Conservation (phyloP, 2,888 invertebrate genomes). For the Belgica antarctica region DNA sequence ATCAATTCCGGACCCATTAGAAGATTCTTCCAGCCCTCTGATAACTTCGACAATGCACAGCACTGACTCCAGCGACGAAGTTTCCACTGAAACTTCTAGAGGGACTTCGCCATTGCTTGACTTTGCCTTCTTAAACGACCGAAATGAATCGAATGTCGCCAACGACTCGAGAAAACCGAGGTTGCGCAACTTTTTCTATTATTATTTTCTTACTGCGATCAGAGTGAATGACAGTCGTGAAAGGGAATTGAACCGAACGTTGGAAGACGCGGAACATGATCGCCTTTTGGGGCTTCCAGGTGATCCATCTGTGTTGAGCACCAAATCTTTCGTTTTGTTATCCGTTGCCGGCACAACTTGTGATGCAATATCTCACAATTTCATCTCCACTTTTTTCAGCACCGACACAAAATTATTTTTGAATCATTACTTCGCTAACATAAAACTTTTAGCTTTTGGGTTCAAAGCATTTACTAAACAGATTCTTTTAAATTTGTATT, state of each 20-base stretch:
- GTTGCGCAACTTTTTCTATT: background rate
- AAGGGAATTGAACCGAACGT: background rate
- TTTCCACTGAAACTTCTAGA: too few relatives aligned
- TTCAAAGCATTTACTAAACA: background rate
- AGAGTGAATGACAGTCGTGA: background rate
- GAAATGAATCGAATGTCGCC: background rate
- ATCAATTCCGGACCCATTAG: too few relatives aligned
- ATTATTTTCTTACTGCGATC: background rate
- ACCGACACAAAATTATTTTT: background rate
- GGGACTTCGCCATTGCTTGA: too few relatives aligned
- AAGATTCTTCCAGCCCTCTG: too few relatives aligned
- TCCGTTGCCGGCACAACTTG: background rate
- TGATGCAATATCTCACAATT: background rate
- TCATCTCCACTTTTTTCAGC: background rate
- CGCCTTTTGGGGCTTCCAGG: slow-evolving; percentile 20
- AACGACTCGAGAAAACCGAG: background rate
- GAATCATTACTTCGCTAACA: background rate
- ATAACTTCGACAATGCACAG: too few relatives aligned
- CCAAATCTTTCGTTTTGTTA: background rate
- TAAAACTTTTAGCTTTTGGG: background rate
- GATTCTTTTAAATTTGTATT: slow-evolving; percentile 27
- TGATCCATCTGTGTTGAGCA: slow-evolving; percentile 7
- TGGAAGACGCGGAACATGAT: background rate
- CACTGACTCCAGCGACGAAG: too few relatives aligned
- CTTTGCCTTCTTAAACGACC: background rate